Conservation (phyloP, 2,113 vertebrate genomes). For the Rana temporaria region DNA sequence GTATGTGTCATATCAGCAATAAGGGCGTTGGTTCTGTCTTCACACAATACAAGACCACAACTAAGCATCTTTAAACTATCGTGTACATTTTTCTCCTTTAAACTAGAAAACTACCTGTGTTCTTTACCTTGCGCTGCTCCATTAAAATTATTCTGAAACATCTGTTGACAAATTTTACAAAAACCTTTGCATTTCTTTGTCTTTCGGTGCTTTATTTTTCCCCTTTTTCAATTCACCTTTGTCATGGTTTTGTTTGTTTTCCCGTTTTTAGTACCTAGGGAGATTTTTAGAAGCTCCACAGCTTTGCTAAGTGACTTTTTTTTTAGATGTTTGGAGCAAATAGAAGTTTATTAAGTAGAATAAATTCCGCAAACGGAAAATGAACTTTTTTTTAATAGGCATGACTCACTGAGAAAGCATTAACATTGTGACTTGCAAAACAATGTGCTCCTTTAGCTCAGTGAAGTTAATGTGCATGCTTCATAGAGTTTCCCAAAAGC, state of each 20-base stretch:
- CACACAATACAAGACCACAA: conserved; percentile 69
- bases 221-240: background rate
- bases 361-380: conserved; percentile 46
- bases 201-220: background rate
- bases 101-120: conserved; percentile 64
- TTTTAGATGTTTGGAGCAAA: conserved; percentile 40
- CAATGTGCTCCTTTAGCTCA: conserved; percentile 46
- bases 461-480: conserved; percentile 32
- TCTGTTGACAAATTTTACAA: conserved; percentile 65
- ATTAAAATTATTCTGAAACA: conserved; percentile 65
- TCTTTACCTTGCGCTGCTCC: conserved; percentile 69
- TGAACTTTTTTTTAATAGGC: conserved; percentile 44
- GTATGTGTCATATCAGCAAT: conserved; percentile 66
- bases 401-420: conserved; percentile 57
- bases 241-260: background rate
- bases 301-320: conserved; percentile 42
- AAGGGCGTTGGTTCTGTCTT: conserved; percentile 65
- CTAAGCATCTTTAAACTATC: conserved; percentile 68
- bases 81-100: conserved; percentile 61
- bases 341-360: conserved; percentile 25
- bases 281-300: conserved; percentile 5
- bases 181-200: background rate
- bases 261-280: background rate
- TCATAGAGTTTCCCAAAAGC: conserved; percentile 47
- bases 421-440: conserved; percentile 47